Evolutionary conservation across 2,888 invertebrate species (phyloP).

Genomic region (Caenorhabditis plicata): DNA sequence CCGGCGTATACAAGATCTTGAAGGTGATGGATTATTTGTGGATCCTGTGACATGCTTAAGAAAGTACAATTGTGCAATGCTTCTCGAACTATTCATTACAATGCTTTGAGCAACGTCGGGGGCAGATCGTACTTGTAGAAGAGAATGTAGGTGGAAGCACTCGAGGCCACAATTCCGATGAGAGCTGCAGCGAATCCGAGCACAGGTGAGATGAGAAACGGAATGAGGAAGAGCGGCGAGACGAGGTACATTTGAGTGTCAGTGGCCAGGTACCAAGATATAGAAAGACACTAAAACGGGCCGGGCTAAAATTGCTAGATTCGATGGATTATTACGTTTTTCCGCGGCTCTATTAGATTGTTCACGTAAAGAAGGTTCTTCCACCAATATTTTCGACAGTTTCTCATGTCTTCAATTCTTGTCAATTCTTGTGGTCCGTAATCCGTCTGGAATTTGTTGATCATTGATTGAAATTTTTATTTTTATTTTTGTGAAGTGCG

Average conservation of each 20-base stretch:
- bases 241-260: slow-evolving; percentile 36
- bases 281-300: slow-evolving; percentile 31
- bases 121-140: slow-evolving; percentile 16
- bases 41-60: slow-evolving; percentile 19
- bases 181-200: slow-evolving; percentile 11
- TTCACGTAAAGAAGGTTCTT: slow-evolving; percentile 41
- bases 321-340: background rate
- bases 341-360: slow-evolving; percentile 31
- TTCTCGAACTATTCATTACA: slow-evolving; percentile 6
- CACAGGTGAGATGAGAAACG: slow-evolving; percentile 17
- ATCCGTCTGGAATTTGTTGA: slow-evolving; percentile 10
- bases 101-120: slow-evolving; percentile 19
- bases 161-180: slow-evolving; percentile 1
- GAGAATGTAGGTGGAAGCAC: slow-evolving; percentile 11
- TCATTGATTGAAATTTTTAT: too few species aligned
- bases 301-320: background rate
- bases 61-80: background rate
- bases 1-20: slow-evolving; percentile 25
- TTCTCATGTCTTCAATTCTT: slow-evolving; percentile 8
- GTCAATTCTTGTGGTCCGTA: slow-evolving; percentile 24
- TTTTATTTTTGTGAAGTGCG: too few species aligned
- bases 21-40: slow-evolving; percentile 11
- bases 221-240: slow-evolving; percentile 28
- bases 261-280: slow-evolving; percentile 35
- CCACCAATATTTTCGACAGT: slow-evolving; percentile 32